phyloP scores from a whole-genome alignment of 2,113 vertebrate genomes.

The Tragelaphus scriptus region DNA sequence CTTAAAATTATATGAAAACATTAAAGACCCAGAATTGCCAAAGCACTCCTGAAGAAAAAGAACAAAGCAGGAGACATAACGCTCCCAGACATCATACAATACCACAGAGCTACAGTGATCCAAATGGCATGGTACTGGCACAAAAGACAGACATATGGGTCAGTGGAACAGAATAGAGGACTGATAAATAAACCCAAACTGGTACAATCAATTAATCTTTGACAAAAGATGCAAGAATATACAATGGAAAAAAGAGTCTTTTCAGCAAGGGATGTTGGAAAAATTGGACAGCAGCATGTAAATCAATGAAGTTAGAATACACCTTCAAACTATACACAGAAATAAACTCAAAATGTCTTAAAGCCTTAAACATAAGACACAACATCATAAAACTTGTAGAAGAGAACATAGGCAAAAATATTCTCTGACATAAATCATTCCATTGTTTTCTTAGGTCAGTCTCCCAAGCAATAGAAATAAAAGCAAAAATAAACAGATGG shows the following conservation, averaged over 20 bases:
- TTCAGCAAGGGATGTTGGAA: not conserved
- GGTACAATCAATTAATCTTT: not conserved
- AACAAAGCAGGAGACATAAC: not conserved
- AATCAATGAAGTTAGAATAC: not conserved
- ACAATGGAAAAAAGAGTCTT: not conserved
- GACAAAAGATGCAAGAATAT: not conserved
- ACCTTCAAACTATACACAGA: not conserved
- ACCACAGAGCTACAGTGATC: not conserved
- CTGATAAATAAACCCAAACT: not conserved
- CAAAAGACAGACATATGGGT: not conserved
- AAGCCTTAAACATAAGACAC: not conserved
- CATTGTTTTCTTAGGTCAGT: not conserved
- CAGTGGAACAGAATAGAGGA: not conserved
- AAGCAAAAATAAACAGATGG: not conserved
- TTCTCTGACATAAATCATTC: not conserved
- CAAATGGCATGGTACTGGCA: not conserved
- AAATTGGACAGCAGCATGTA: not conserved
- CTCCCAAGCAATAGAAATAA: not conserved
- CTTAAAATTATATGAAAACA: not conserved
- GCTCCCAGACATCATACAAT: not conserved
- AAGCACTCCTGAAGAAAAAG: not conserved
- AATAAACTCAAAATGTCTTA: not conserved
- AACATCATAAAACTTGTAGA: not conserved
- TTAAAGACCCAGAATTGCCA: not conserved
- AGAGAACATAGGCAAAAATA: not conserved